Evolutionary conservation across 2,113 vertebrate genomes (phyloP), one percentile per base, ranked within the genome.

Genomic region (Anser cygnoides): DNA sequence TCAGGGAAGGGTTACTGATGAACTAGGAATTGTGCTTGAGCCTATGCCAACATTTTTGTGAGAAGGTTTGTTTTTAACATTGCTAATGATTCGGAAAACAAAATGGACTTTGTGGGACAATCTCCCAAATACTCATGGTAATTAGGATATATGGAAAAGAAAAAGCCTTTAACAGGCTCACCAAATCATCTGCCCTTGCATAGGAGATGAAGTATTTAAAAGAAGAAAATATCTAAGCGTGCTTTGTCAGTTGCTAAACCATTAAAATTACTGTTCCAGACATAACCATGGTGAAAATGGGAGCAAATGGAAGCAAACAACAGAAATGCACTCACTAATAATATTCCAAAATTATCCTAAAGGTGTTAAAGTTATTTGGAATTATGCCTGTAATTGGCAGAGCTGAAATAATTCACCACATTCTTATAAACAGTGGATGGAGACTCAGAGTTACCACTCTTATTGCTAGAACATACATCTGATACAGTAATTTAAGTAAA

Each of bases 71-170:
- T 68, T 96, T 93, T 86, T 67, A 88, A 84, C 76, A 39, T 86
- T 66, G 87, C 61, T 94, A 94, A 95, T 90, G 84, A 90, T 90
- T 93, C 63, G 39, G 83, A 78, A 95, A 86, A 93, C 90, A 94
- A 91, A 90, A 65, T 11, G 19, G 78, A 90, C n/a, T 59, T 70
- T 78, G 57, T 87, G 79, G 80, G 72, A 79, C 35, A 62, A 49
- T 65, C 62, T 92, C 73, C 26, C 92, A 93, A 96, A 89, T 81
- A 81, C 93, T 95, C 90, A 78, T 49, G 61, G 39, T 54, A 90
- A 96, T 96, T 88, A 95, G 63, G 70, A 93, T 0, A 0, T 59
- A 39, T 52, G 58, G 74, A 87, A 76, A 91, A 93, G 52, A 89
- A 80, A 91, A 86, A 92, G 75, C 21, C 73, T 39, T 87, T 94